Percentiles rank a stretch among this genome's conserved stretches.
phyloP scores from a whole-genome alignment of 2,888 invertebrate species.

The Leptinotarsa peninsularis region DNA sequence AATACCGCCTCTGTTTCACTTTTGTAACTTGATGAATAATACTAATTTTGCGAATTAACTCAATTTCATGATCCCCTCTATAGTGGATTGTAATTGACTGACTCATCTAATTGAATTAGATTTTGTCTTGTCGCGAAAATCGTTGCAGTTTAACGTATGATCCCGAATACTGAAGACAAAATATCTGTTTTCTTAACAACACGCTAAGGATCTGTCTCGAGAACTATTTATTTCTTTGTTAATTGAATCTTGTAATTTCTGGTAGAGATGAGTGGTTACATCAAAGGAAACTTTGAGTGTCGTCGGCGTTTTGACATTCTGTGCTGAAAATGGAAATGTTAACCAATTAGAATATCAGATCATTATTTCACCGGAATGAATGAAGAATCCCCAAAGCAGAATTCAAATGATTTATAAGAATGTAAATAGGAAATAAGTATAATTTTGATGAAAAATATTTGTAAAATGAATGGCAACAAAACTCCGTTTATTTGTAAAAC shows the following conservation, averaged over 20 bases:
- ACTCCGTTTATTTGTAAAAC: too few species aligned
- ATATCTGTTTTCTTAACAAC: too few species aligned
- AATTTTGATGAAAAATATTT: too few species aligned
- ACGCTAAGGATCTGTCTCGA: slow-evolving; percentile 42
- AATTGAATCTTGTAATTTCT: slow-evolving; percentile 51
- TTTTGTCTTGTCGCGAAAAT: slow-evolving; percentile 48
- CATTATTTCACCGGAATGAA: slow-evolving; percentile 28
- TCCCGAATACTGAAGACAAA: too few species aligned
- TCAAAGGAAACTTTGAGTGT: slow-evolving; percentile 44
- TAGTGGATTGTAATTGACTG: too few species aligned
- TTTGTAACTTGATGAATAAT: too few species aligned
- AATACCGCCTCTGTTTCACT: too few species aligned
- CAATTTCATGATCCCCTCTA: too few species aligned
- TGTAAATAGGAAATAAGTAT: too few species aligned
- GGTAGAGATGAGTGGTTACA: slow-evolving; percentile 49
- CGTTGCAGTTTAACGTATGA: background rate
- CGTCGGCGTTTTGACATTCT: slow-evolving; percentile 36
- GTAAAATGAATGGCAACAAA: too few species aligned
- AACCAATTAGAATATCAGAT: slow-evolving; percentile 37
- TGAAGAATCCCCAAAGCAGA: background rate
- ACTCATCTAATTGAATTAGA: slow-evolving; percentile 1
- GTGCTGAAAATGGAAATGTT: slow-evolving; percentile 45
- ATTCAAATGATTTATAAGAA: too few species aligned
- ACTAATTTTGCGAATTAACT: too few species aligned
- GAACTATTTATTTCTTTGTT: slow-evolving; percentile 50